Base-by-base conservation (phyloP, 2,888 invertebrate genomes). In the Dicyrtomina minuta region DNA sequence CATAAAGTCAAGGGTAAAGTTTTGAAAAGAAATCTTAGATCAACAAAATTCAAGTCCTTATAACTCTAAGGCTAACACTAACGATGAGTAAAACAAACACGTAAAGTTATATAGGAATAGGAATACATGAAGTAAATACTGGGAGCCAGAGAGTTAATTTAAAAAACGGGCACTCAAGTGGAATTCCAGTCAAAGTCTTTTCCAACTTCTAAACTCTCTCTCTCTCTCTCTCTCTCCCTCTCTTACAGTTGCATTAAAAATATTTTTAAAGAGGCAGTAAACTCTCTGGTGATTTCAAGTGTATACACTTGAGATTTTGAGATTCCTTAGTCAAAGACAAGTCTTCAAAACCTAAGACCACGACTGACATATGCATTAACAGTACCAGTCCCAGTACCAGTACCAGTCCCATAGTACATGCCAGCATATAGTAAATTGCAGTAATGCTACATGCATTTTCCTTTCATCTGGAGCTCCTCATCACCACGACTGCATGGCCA, bases 201-300 rank as follows among this genome's bases (percentile, higher is more conserved):
- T 10, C 5, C 10, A 6, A 46, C 49, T 5, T 49, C n/a, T n/a
- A n/a, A n/a, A n/a, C n/a, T n/a, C n/a, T n/a, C n/a, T n/a, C n/a
- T n/a, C n/a, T n/a, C n/a, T 56, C n/a, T n/a, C n/a, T n/a, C n/a
- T n/a, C n/a, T n/a, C n/a, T n/a, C n/a, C n/a, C n/a, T n/a, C n/a
- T n/a, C n/a, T n/a, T n/a, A n/a, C n/a, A n/a, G 26, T 39, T 59
- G n/a, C 59, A 59, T 39, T 27, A 56, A 59, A 59, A 59, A 56
- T 12, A n/a, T 39, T 59, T 59, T 56, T 59, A 59, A 56, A 56
- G 39, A 59, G 39, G 33, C 5, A 59, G 15, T 33, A 59, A 39
- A 59, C 59, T 59, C 59, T 39, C 5, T 22, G 13, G 15, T 56
- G 39, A 59, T 59, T 59, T 59, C 26, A 59, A 59, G 13, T 59